A percentile compares a stretch with the other conserved stretches of the same genome.
These are phyloP conservation scores for Pteronura brasiliensis DNA, from an alignment of 2,113 vertebrate genomes.

Conservation along the genomic window DNA sequence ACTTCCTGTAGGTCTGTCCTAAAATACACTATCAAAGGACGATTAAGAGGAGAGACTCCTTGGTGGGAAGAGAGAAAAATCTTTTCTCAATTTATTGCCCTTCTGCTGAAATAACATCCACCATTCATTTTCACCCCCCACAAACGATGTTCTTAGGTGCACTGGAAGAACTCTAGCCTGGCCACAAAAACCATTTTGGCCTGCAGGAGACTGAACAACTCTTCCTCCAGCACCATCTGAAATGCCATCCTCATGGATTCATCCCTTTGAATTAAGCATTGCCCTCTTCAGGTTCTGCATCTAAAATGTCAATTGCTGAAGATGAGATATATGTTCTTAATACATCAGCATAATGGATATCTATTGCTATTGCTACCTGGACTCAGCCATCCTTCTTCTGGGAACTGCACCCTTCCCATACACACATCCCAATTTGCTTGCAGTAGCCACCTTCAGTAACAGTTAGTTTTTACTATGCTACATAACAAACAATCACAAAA, in stretches of 20 bases:
- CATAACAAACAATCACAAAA: background rate
- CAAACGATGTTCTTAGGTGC: background rate
- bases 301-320: background rate
- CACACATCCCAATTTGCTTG: background rate
- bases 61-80: constrained; percentile 11
- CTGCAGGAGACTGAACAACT: background rate
- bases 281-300: background rate
- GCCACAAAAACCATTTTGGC: background rate
- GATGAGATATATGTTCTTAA: background rate
- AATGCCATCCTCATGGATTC: background rate
- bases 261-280: background rate
- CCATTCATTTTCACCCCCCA: background rate
- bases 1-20: constrained; percentile 17
- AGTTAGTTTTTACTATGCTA: background rate
- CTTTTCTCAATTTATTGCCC: background rate
- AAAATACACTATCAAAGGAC: constrained; percentile 20
- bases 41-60: constrained; percentile 42
- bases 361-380: background rate
- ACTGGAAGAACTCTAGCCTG: background rate
- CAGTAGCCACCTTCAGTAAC: background rate
- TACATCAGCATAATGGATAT: background rate
- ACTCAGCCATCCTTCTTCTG: background rate
- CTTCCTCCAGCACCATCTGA: background rate
- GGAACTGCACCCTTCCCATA: background rate
- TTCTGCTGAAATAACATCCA: constrained; percentile 45